Conservation (phyloP, 2,113 vertebrate genomes). For the Heptranchias perlo region DNA sequence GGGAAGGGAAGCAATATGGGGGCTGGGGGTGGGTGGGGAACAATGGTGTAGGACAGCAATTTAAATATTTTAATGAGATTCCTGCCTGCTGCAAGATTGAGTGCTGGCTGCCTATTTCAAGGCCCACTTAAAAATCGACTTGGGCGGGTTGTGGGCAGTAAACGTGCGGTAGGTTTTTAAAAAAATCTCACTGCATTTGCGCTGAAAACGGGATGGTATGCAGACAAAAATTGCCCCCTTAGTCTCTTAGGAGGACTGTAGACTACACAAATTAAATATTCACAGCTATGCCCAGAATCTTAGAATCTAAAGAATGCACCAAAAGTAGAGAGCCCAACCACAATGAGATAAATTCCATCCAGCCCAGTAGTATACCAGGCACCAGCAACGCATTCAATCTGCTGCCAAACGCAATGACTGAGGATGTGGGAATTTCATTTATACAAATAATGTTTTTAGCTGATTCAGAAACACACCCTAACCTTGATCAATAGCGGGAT, state of each 20-base stretch:
- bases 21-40: no score
- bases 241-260: not conserved
- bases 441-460: not conserved
- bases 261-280: not conserved
- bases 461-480: not conserved
- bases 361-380: not conserved
- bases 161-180: not conserved
- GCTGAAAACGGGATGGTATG: not conserved
- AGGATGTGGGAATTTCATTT: constrained; percentile 19
- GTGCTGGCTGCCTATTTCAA: not conserved
- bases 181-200: not conserved
- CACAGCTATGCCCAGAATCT: not conserved
- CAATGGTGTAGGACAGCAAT: not conserved
- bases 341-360: not conserved
- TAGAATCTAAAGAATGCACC: not conserved
- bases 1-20: not conserved
- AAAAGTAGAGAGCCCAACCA: not conserved
- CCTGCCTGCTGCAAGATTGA: not conserved
- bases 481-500: not conserved
- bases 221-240: not conserved
- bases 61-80: not conserved
- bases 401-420: not conserved
- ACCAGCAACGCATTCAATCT: not conserved
- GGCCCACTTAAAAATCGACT: not conserved
- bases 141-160: not conserved